Conservation (phyloP, 2,113 vertebrate species). For the Laticauda laticaudata region DNA sequence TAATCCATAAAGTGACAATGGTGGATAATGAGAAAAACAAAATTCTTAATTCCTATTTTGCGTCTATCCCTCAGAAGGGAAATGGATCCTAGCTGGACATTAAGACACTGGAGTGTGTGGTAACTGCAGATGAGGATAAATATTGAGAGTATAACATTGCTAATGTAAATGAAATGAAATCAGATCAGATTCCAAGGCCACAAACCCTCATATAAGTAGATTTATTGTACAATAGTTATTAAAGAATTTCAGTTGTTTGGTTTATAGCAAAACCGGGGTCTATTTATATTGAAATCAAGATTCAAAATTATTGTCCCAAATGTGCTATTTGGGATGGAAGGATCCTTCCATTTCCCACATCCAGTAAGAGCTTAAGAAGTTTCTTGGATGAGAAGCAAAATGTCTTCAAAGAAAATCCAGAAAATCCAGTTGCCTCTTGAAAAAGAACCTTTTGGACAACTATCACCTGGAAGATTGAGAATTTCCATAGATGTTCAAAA, state of each 20-base stretch:
- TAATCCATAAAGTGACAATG: background rate
- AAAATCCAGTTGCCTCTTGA: too few relatives aligned
- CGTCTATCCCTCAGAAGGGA: background rate
- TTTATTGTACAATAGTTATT: background rate
- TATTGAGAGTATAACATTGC: background rate
- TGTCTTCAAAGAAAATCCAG: too few relatives aligned
- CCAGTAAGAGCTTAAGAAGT: too few relatives aligned
- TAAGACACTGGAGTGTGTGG: background rate
- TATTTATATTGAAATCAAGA: background rate
- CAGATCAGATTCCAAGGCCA: background rate
- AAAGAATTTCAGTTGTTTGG: background rate
- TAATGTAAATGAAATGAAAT: background rate
- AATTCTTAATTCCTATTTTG: background rate
- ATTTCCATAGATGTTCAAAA: too few relatives aligned
- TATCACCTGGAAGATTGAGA: too few relatives aligned
- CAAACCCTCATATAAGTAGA: background rate
- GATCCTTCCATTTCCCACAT: too few relatives aligned
- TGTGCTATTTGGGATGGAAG: too few relatives aligned
- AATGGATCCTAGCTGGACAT: background rate
- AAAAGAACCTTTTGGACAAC: too few relatives aligned
- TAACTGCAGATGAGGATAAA: background rate
- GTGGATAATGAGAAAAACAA: background rate
- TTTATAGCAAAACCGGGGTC: background rate
- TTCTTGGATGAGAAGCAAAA: too few relatives aligned
- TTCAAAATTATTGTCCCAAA: background rate